Percentiles rank a stretch among this genome's conserved stretches.
phyloP scores from a whole-genome alignment of 2,797 vertebrate species.

The Sciurus vulgaris region DNA sequence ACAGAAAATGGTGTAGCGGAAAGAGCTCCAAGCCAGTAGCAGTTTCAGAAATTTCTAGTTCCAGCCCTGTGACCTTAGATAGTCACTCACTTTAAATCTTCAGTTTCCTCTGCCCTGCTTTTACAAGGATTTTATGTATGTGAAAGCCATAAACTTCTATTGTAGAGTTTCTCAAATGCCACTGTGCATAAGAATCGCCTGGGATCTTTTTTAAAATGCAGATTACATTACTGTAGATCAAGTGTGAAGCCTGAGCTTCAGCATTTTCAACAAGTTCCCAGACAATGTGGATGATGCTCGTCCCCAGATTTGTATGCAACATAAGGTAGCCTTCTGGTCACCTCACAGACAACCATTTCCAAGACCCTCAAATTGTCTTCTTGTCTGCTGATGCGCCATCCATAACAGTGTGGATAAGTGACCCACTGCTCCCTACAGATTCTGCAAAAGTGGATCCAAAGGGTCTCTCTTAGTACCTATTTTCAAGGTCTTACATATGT shows the following conservation, averaged over 20 bases:
- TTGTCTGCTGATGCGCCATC: not conserved
- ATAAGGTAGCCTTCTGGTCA: not conserved
- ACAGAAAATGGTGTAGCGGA: not conserved
- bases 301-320: not conserved
- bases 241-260: not conserved
- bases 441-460: not conserved
- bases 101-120: slow-evolving; percentile 7
- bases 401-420: not conserved
- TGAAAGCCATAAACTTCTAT: not conserved
- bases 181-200: not conserved
- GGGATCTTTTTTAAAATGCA: not conserved
- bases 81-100: not conserved
- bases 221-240: not conserved
- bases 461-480: not conserved
- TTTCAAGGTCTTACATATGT: not conserved
- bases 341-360: not conserved
- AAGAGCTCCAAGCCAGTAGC: not conserved
- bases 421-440: not conserved
- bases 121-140: not conserved
- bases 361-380: not conserved
- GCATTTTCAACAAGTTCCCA: slow-evolving; percentile 28
- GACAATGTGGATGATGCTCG: not conserved
- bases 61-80: not conserved
- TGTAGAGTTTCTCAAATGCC: not conserved
- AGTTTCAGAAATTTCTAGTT: not conserved